Evolutionary conservation across 2,113 vertebrate species (phyloP).

Genomic region (Protobothrops mucrosquamatus): DNA sequence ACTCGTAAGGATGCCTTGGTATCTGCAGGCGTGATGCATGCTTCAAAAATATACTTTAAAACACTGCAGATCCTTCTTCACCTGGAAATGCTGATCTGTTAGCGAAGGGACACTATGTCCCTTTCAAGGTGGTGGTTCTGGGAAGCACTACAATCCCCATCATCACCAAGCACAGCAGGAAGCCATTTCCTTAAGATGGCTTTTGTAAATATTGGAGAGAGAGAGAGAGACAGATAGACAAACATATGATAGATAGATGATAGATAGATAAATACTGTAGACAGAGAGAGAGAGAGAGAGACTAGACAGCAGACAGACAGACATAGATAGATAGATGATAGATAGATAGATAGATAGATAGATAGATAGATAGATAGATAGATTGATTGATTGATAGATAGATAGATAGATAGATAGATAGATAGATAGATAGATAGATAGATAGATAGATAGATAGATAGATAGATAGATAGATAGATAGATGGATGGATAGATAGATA

Average conservation of each 20-base stretch:
- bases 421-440: no score
- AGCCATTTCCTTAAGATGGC: background rate
- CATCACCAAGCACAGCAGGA: background rate
- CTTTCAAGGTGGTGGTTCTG: no score
- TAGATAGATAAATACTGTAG: background rate
- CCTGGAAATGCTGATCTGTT: background rate
- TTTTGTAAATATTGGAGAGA: background rate
- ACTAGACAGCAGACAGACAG: background rate
- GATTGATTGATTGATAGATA: no score
- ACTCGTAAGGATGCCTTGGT: background rate
- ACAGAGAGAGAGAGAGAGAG: background rate
- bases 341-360: rapidly evolving
- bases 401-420: no score
- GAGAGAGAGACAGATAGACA: background rate
- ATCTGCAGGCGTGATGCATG: background rate
- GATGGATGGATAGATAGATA: no score
- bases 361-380: no score
- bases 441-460: no score
- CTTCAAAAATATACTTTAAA: background rate
- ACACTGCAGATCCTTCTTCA: background rate
- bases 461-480: no score
- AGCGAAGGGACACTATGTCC: background rate
- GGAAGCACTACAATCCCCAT: background rate
- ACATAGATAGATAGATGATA: background rate
- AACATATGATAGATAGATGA: background rate